Evolutionary conservation across 2,113 vertebrate species (phyloP), one percentile per base, ranked within the genome.

Genomic region (Oncorhynchus mykiss): DNA sequence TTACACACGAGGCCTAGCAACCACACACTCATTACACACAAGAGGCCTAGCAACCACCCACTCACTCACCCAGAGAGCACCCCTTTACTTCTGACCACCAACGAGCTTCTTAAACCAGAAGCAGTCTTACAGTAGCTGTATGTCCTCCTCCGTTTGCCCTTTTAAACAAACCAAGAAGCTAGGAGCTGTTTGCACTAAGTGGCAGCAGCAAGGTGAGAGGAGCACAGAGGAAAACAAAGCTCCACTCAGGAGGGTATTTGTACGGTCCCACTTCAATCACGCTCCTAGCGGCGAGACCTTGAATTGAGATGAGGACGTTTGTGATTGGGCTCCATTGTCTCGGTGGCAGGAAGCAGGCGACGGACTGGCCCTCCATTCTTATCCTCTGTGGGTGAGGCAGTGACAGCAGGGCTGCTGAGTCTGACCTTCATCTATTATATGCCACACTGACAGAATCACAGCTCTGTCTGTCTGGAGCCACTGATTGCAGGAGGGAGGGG

Each of bases 211-310:
- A 73, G 34, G 11, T 20, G 25, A 12, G 24, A 71, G 67, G 66
- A 18, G 62, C 54, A 71, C 12, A 66, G 39, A 57, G 74, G 69
- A 62, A 81, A 80, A 83, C 81, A 81, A 82, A 78, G 66, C 75
- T 62, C 79, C 79, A 76, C 84, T 82, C 31, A 22, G 79, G 62
- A 76, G 65, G 67, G 72, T 73, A 84, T 85, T 79, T 84, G 78
- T 48, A 20, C 71, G n/a, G 75, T 7, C 29, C 68, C 77, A 82
- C 81, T 88, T 82, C 78, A 88, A 85, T 88, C 86, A 88, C 27
- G 39, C 34, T 65, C 45, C 16, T 24, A 54, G 49, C 49, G 49
- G 12, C 49, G 49, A 54, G 49, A 14, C 72, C 74, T 80, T 85
- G 79, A 84, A 82, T 82, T 82, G 74, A 82, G 80, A 82, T 31